phyloP scores from a whole-genome alignment of 1,140 invertebrate genomes.

The Carcinoscorpius rotundicauda region DNA sequence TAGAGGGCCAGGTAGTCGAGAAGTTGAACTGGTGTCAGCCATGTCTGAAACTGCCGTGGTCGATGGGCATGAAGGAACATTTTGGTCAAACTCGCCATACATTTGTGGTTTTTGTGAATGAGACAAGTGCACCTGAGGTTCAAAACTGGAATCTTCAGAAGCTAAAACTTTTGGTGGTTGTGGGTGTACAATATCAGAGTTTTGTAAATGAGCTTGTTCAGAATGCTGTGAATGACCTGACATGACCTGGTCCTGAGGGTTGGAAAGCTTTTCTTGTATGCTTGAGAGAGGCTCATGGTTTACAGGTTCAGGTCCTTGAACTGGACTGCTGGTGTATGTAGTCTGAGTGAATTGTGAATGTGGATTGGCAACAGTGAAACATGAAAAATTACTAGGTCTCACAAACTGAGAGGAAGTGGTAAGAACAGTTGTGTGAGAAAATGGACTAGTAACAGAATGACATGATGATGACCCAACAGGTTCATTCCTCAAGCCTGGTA shows the following conservation, averaged over 20 bases:
- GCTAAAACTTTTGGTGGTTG: too few species aligned
- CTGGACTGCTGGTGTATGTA: too few species aligned
- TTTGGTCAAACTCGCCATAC: too few species aligned
- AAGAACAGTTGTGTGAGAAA: not conserved
- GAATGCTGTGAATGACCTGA: not conserved
- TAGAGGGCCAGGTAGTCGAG: constrained; percentile 38
- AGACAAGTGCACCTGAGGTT: too few species aligned
- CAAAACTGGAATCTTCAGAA: too few species aligned
- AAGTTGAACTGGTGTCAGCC: not conserved
- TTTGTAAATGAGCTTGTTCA: not conserved
- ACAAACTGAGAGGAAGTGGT: not conserved
- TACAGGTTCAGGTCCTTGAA: not conserved
- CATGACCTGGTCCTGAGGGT: not conserved
- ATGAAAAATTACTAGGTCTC: not conserved
- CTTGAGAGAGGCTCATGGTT: not conserved
- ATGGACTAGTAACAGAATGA: constrained; percentile 14
- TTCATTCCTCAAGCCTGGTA: constrained; percentile 28
- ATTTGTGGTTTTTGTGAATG: too few species aligned
- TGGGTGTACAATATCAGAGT: not conserved
- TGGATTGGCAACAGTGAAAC: not conserved
- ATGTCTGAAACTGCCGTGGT: not conserved
- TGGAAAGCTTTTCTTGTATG: too few species aligned
- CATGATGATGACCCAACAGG: constrained; percentile 34
- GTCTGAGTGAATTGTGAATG: too few species aligned
- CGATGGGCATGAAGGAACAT: too few species aligned